phyloP scores from a whole-genome alignment of 2,888 invertebrate genomes.

The Caenorhabditis auriculariae region DNA sequence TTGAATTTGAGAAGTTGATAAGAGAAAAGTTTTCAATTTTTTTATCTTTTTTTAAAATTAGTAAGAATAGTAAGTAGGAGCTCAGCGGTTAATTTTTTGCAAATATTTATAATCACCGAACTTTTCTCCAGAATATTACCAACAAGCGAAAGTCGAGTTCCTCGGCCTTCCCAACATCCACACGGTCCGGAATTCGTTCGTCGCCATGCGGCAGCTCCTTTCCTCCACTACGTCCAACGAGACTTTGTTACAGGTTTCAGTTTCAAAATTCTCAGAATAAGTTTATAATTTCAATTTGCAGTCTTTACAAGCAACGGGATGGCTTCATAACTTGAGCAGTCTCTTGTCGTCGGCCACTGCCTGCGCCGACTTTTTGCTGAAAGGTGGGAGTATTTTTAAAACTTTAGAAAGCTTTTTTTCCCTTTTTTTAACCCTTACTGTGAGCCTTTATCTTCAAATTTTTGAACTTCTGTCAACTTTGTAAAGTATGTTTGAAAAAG shows the following conservation, averaged over 20 bases:
- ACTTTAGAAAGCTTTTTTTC: too few relatives aligned
- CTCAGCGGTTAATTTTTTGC: too few relatives aligned
- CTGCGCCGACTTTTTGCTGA: conserved; percentile 41
- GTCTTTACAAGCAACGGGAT: conserved; percentile 44
- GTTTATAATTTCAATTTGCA: conserved; percentile 12
- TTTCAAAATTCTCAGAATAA: background rate
- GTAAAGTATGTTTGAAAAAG: conserved; percentile 1
- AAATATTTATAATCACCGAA: conserved; percentile 5
- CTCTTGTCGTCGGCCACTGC: conserved; percentile 30
- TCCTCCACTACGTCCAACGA: conserved; percentile 8
- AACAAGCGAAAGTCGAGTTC: conserved; percentile 89
- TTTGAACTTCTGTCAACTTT: too few relatives aligned
- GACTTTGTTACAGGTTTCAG: conserved; percentile 5
- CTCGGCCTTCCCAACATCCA: conserved; percentile 98
- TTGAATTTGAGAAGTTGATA: too few relatives aligned
- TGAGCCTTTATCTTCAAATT: too few relatives aligned
- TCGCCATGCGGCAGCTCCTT: conserved; percentile 74
- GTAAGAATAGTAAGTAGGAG: too few relatives aligned
- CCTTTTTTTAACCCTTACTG: too few relatives aligned
- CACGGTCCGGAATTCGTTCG: conserved; percentile 87
- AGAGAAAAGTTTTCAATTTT: too few relatives aligned
- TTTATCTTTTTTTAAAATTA: too few relatives aligned
- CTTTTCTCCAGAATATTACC: conserved; percentile 79
- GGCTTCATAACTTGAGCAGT: conserved; percentile 44
- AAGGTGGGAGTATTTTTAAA: background rate